phyloP scores from a whole-genome alignment of 2,888 invertebrate genomes.

The Boloria selene region DNA sequence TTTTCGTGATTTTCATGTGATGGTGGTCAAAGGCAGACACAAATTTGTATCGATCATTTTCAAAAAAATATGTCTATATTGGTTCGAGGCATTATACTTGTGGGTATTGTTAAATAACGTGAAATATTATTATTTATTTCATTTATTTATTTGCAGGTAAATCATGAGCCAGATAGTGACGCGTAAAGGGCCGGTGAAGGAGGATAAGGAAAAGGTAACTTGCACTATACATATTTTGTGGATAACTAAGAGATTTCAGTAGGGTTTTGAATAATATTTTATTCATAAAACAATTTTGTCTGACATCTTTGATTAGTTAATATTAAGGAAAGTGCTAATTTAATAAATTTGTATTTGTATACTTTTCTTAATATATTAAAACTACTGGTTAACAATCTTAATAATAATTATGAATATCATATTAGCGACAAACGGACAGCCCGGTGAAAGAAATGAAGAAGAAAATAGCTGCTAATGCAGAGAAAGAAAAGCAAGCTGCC shows the following conservation, averaged over 20 bases:
- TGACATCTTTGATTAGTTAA: neutral
- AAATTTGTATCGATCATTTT: too few relatives aligned
- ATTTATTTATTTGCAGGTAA: slow-evolving; percentile 56
- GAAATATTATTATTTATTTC: neutral
- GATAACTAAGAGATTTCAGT: too few relatives aligned
- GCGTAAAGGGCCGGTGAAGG: slow-evolving; percentile 61
- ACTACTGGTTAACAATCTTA: too few relatives aligned
- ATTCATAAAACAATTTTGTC: neutral
- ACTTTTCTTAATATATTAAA: too few relatives aligned
- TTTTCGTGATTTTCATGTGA: too few relatives aligned
- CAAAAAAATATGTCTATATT: too few relatives aligned
- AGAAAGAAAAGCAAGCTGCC: slow-evolving; percentile 66
- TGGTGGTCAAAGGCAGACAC: too few relatives aligned
- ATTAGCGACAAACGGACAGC: slow-evolving; percentile 61
- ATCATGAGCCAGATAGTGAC: slow-evolving; percentile 73
- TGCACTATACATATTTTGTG: neutral
- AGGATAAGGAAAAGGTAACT: slow-evolving; percentile 71
- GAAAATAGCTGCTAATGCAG: slow-evolving; percentile 71
- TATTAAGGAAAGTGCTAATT: too few relatives aligned
- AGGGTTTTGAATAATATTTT: too few relatives aligned
- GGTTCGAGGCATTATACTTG: too few relatives aligned
- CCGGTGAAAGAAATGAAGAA: slow-evolving; percentile 77
- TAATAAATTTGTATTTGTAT: too few relatives aligned
- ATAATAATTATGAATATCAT: neutral
- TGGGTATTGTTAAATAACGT: too few relatives aligned